Evolutionary conservation across 2,113 vertebrate genomes (phyloP), one percentile per base, ranked within the genome.

Genomic region (Calyptommatus sinebrachiatus): DNA sequence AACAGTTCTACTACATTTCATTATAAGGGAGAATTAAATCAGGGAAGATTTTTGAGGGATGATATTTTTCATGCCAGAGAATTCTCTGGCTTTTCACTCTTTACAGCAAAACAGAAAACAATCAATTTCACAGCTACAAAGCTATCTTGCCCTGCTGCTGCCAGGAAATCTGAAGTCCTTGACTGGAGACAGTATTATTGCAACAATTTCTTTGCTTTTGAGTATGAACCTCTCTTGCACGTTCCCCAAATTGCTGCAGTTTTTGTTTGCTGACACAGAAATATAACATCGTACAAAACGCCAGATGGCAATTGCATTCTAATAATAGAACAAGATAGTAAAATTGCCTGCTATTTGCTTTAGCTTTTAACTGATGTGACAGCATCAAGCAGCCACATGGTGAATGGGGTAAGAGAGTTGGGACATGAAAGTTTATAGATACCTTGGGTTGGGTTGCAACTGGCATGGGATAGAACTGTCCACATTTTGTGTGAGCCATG

Each of bases 281-380:
- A 71, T 90, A 88, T 28, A 78, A 86, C 73, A 73, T 57, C 79
- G 62, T 24, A 35, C 35, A 83, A 0, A 62, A 82, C 5, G 35
- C 53, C 76, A 91, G 86, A 79, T 46, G 20, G 84, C 86, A 90
- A 91, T 41, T 92, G 89, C 75, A 84, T 90, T 91, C 90, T 88
- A 93, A 89, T 71, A 91, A 93, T 45, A 91, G 85, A 91, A 86
- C 62, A 84, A 89, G 86, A 62, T 82, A 79, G 67, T 80, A 80
- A 91, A 73, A 80, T 85, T 87, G 91, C 82, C 83, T 88, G 80
- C 72, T 92, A 78, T 70, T 89, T 88, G 83, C 77, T 69, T 83
- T 79, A 83, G 80, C 80, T 91, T 66, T 90, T 90, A 90, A 90
- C 68, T 88, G 82, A 88, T 53, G 73, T 5, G 14, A 87, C 81